Conservation (phyloP, 2,888 invertebrate genomes). For the Biston betularia region DNA sequence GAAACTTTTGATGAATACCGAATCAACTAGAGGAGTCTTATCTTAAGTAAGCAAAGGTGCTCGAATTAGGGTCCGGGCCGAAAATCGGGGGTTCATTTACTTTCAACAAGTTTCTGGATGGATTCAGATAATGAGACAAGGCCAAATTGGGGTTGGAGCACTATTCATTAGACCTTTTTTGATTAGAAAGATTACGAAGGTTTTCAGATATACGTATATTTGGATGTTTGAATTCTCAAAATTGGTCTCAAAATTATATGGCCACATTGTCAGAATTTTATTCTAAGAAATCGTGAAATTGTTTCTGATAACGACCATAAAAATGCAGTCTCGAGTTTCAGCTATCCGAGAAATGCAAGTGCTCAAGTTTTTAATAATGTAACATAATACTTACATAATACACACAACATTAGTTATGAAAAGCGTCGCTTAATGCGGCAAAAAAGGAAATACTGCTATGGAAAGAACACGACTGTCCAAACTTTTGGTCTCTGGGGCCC, state of each 20-base stretch:
- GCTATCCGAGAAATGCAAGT: too few relatives aligned
- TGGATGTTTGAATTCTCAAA: too few relatives aligned
- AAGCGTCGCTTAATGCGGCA: background rate
- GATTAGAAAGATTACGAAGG: conserved; percentile 20
- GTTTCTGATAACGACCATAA: too few relatives aligned
- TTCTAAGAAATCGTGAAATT: too few relatives aligned
- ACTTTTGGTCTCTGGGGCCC: conserved; percentile 6
- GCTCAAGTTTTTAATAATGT: too few relatives aligned
- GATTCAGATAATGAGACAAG: conserved; percentile 31
- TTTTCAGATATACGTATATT: background rate
- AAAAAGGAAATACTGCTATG: background rate
- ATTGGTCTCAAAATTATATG: too few relatives aligned
- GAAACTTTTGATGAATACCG: conserved; percentile 29
- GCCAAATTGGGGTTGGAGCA: conserved; percentile 23
- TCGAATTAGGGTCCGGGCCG: conserved; percentile 16
- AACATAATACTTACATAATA: too few relatives aligned
- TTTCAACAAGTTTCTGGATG: conserved; percentile 27
- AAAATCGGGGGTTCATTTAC: conserved; percentile 21
- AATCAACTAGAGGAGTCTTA: conserved; percentile 13
- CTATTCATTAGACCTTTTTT: conserved; percentile 24
- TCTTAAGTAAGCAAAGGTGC: conserved; percentile 19
- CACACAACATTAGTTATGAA: too few relatives aligned
- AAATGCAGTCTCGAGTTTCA: too few relatives aligned
- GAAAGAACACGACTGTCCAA: conserved; percentile 9
- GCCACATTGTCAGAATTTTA: too few relatives aligned